Evolutionary conservation across 2,888 invertebrate species (phyloP), one percentile per base, ranked within the genome.

Genomic region (Calephelis perditalis): DNA sequence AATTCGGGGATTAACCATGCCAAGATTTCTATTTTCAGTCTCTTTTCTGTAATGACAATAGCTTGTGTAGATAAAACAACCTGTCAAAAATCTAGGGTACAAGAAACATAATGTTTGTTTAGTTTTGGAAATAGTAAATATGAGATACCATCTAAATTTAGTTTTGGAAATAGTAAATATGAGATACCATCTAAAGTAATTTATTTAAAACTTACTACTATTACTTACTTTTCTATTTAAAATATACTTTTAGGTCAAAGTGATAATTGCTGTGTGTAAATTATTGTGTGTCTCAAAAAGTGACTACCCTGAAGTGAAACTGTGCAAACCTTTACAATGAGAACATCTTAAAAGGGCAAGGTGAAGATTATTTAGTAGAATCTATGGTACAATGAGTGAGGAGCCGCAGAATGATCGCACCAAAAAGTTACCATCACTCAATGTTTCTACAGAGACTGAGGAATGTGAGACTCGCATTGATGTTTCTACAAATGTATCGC

Each of bases 341-440:
- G 70, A 73, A 73, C 73, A 62, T 80, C 77, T 70, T 84, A 84
- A 75, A 72, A 69, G 68, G 63, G 68, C 65, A 66, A 64, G 54
- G 59, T 62, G 65, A 49, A 61, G 58, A 72, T 71, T 74, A 73
- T 70, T 80, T 78, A 76, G 72, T 76, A 74, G 74, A 75, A 74
- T 76, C 73, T 73, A 79, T 78, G 75, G 76, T 81, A 84, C 77
- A 74, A 88, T 90, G 89, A 89, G 87, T 74, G 88, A 87, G 76
- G 86, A 87, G 79, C 79, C 74, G 70, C 82, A 82, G 74, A 76
- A 82, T 77, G 86, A 82, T 72, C 82, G 79, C 66, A 79, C 78
- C 71, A 78, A 76, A 70, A 78, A 76, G 68, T 74, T 73, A 72
- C 73, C 76, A 70, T 71, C 74, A 67, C 71, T 70, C 67, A 70